Evolutionary conservation across 2,113 vertebrate species (phyloP).

Genomic region (Copsychus sechellarum): DNA sequence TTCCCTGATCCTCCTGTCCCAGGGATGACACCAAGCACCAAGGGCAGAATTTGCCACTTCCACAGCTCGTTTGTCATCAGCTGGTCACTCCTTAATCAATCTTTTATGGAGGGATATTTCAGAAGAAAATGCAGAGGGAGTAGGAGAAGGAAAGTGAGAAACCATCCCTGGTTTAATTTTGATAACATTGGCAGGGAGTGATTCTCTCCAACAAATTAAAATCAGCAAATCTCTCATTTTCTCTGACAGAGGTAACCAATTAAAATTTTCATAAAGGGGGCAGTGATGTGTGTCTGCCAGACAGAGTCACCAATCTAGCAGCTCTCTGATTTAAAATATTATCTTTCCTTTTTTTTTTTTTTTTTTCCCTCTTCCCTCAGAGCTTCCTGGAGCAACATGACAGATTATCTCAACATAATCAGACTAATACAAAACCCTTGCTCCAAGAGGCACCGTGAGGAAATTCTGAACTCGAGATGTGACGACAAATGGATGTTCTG

Average conservation of each 20-base stretch:
- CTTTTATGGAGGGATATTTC: neutral
- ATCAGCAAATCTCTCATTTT: conserved; percentile 61
- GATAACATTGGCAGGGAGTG: neutral
- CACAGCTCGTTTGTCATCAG: neutral
- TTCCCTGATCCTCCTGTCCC: neutral
- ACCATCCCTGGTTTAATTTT: conserved; percentile 10
- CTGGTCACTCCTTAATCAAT: conserved; percentile 5
- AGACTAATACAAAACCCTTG: conserved; percentile 12
- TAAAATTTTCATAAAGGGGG: conserved; percentile 69
- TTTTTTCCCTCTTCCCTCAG: neutral
- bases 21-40: neutral
- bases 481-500: neutral
- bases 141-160: neutral
- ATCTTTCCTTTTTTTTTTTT: neutral
- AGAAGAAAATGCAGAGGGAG: neutral
- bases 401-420: conserved; percentile 56
- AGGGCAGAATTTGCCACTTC: neutral
- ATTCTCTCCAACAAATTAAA: conserved; percentile 32
- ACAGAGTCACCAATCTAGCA: conserved; percentile 47
- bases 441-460: neutral
- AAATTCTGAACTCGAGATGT: neutral
- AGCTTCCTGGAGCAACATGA: conserved; percentile 22
- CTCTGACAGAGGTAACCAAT: conserved; percentile 63
- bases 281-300: conserved; percentile 42
- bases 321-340: conserved; percentile 49